Evolutionary conservation across 2,113 vertebrate genomes (phyloP), one percentile per base, ranked within the genome.

Genomic region (Vulpes vulpes): DNA sequence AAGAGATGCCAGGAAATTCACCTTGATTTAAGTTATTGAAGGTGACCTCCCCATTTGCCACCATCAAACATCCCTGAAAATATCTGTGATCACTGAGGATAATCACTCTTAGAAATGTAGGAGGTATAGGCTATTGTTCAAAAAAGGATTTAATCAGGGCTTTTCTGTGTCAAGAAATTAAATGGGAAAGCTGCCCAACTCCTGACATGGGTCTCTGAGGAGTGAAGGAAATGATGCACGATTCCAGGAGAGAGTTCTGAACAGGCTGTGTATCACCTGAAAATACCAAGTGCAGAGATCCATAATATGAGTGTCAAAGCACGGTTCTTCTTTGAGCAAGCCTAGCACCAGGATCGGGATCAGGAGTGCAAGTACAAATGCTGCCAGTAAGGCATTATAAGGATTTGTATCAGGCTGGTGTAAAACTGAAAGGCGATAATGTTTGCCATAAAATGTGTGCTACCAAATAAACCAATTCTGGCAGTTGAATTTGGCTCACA

Each of bases 121-220:
- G 5, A 12, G 8, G 9, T 67, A 22, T 2, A 55, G 22, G 86
- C 14, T 55, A 15, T 12, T 92, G 15, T 53, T 86, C 35, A 82
- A 78, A 73, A 74, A 16, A 22, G 2, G 12, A 89, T 81, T 96
- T 93, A 80, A 11, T 62, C 6, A 20, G 30, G 2, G 1, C 2
- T 80, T 69, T 49, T 95, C 62, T 85, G 6, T 43, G 32, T 89
- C 53, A 65, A 53, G 23, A 93, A 38, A 82, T 53, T 85, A 69
- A 59, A 67, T 11, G 30, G 6, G 27, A 80, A 88, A 38, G 3
- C 35, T 79, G 1, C 7, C 27, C 14, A 25, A 16, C 4, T 8
- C 12, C 11, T 78, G 35, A 35, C 11, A 57, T 0, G 0, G 17
- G 74, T 69, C 1, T 12, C 8, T 65, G 7, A 19, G 5, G 20